These are phyloP conservation scores for Phoronis australis DNA, from an alignment of 2,888 invertebrate genomes.

Conservation along the genomic window DNA sequence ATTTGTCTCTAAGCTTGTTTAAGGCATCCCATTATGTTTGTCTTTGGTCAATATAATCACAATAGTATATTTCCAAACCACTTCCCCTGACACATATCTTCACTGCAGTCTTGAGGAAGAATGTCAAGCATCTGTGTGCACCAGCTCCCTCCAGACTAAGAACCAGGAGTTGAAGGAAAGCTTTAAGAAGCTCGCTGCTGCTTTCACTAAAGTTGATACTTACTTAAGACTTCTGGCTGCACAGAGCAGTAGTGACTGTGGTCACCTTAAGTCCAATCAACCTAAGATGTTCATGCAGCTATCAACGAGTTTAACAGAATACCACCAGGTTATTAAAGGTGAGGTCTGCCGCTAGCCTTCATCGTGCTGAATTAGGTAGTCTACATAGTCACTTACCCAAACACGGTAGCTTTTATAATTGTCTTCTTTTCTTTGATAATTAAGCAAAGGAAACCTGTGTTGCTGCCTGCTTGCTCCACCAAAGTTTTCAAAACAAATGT, in stretches of 20 bases:
- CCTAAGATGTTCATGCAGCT: slow-evolving; percentile 35
- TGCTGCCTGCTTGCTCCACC: no score
- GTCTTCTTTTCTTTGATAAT: no score
- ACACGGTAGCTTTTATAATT: no score
- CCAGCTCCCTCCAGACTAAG: slow-evolving; percentile 39
- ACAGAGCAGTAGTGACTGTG: slow-evolving; percentile 32
- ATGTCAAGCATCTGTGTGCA: slow-evolving; percentile 44
- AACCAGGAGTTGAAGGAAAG: slow-evolving; percentile 43
- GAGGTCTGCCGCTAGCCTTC: slow-evolving; percentile 1
- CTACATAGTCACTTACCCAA: no score
- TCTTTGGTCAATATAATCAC: no score
- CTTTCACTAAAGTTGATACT: slow-evolving; percentile 40
- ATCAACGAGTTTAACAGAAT: slow-evolving; percentile 28
- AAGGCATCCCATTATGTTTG: no score
- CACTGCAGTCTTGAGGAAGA: slow-evolving; percentile 47
- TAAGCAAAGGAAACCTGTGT: no score
- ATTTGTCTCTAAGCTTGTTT: no score
- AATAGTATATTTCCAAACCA: no score
- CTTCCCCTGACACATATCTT: no score
- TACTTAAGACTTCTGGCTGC: slow-evolving; percentile 34
- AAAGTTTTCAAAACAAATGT: no score
- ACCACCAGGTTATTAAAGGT: slow-evolving; percentile 46
- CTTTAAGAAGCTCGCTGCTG: slow-evolving; percentile 29
- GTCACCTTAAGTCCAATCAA: slow-evolving; percentile 35
- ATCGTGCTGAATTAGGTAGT: no score